A percentile compares a stretch with the other conserved stretches of the same genome.
phyloP scores from a whole-genome alignment of 2,888 invertebrate genomes.

The Tyria jacobaeae region DNA sequence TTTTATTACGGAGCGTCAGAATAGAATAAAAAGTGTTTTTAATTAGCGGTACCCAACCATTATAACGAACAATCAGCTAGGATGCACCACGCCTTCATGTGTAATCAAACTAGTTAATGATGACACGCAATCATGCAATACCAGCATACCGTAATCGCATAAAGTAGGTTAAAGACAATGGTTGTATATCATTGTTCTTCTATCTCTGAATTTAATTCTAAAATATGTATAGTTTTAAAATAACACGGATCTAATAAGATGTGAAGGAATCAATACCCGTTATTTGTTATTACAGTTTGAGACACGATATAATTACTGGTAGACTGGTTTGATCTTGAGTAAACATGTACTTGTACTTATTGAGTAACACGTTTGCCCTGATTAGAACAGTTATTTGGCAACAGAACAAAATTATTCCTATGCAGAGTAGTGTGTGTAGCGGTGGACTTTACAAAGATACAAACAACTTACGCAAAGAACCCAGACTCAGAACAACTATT shows the following conservation, averaged over 20 bases:
- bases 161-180: constrained; percentile 20
- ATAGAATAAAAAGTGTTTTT: background rate
- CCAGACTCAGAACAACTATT: too few species aligned
- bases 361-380: background rate
- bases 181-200: constrained; percentile 29
- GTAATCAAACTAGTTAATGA: constrained; percentile 34
- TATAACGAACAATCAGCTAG: constrained; percentile 32
- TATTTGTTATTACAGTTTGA: too few species aligned
- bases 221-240: background rate
- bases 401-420: background rate
- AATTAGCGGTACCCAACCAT: constrained; percentile 28
- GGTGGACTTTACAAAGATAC: too few species aligned
- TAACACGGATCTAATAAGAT: background rate
- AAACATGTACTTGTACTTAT: background rate
- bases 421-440: too few species aligned
- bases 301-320: too few species aligned
- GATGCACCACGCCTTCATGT: constrained; percentile 50
- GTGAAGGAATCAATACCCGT: background rate
- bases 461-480: too few species aligned
- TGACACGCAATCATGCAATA: constrained; percentile 37
- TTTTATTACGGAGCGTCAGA: background rate
- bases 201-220: constrained; percentile 16
- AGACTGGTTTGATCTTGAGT: background rate
- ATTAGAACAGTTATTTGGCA: background rate
- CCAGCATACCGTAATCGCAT: constrained; percentile 2